A percentile compares a stretch with the other conserved stretches of the same genome.
Conservation (phyloP, 2,888 invertebrate genomes). For the Drosophila emarginata region DNA sequence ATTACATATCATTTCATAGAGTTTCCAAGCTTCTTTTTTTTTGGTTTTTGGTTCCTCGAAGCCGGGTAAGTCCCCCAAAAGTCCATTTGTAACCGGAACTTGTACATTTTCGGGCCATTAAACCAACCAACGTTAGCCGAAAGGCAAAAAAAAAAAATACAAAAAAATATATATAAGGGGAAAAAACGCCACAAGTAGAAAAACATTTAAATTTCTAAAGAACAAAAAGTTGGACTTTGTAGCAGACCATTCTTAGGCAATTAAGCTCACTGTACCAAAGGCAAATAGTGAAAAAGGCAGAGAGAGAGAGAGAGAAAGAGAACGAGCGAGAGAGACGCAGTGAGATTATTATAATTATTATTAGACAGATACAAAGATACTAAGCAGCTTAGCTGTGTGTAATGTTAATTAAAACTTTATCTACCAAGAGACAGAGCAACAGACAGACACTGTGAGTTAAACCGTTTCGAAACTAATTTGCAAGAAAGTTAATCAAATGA, state of each 20-base stretch:
- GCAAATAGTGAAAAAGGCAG: constrained; percentile 11
- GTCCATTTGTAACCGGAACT: constrained; percentile 33
- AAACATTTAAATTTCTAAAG: constrained; percentile 30
- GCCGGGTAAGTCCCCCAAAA: constrained; percentile 33
- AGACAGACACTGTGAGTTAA: constrained; percentile 7
- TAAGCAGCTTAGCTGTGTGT: constrained; percentile 54
- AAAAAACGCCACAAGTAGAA: constrained; percentile 7
- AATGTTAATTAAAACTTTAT: constrained; percentile 70
- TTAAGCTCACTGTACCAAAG: constrained; percentile 40
- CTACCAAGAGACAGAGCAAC: constrained; percentile 10
- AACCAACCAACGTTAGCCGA: constrained; percentile 23
- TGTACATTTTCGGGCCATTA: constrained; percentile 42
- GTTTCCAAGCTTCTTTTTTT: constrained; percentile 9
- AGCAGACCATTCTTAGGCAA: constrained; percentile 24
- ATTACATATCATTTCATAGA: constrained; percentile 42
- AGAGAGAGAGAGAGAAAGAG: neutral
- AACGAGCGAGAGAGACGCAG: neutral
- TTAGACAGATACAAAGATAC: constrained; percentile 11
- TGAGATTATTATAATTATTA: constrained; percentile 1
- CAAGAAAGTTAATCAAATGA: constrained; percentile 62
- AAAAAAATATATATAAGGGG: neutral
- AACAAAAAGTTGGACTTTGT: constrained; percentile 27
- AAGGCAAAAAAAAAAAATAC: constrained; percentile 25
- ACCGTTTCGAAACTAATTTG: constrained; percentile 53
- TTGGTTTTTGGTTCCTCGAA: neutral